Evolutionary conservation across 2,797 vertebrate species (phyloP).

Genomic region (Squalus acanthias): DNA sequence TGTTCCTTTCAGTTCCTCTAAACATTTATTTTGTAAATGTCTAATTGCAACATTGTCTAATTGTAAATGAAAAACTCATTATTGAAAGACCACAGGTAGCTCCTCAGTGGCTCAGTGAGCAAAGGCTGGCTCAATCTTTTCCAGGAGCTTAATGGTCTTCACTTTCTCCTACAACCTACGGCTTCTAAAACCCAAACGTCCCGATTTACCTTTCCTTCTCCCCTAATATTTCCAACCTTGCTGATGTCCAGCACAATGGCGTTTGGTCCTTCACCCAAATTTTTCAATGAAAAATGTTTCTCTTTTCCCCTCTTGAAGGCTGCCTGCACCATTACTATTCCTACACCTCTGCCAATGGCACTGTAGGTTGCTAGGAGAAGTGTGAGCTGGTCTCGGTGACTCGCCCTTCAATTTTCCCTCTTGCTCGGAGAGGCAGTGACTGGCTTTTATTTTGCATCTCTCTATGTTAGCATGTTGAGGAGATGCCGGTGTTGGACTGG

Average conservation of each 20-base stretch:
- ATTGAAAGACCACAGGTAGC: background rate
- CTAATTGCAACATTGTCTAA: background rate
- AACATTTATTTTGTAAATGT: constrained; percentile 25
- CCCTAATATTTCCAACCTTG: background rate
- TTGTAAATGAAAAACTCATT: background rate
- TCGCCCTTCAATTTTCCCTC: too few species aligned
- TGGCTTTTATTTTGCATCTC: too few species aligned
- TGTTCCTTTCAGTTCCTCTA: background rate
- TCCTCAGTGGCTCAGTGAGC: background rate
- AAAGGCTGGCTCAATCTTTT: background rate
- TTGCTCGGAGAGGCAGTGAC: too few species aligned
- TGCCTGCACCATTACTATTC: too few species aligned
- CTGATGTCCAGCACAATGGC: background rate
- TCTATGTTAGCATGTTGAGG: too few species aligned
- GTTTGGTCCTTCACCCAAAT: background rate
- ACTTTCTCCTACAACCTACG: background rate
- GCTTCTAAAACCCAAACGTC: background rate
- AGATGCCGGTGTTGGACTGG: too few species aligned
- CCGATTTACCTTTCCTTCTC: background rate
- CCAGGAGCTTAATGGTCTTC: background rate
- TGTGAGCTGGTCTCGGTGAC: too few species aligned
- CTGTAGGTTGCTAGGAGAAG: too few species aligned
- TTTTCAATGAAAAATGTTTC: background rate
- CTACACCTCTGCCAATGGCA: too few species aligned
- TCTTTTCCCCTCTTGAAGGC: background rate